Evolutionary conservation across 2,797 vertebrate species (phyloP).

Genomic region (Leptatherina wallacei): DNA sequence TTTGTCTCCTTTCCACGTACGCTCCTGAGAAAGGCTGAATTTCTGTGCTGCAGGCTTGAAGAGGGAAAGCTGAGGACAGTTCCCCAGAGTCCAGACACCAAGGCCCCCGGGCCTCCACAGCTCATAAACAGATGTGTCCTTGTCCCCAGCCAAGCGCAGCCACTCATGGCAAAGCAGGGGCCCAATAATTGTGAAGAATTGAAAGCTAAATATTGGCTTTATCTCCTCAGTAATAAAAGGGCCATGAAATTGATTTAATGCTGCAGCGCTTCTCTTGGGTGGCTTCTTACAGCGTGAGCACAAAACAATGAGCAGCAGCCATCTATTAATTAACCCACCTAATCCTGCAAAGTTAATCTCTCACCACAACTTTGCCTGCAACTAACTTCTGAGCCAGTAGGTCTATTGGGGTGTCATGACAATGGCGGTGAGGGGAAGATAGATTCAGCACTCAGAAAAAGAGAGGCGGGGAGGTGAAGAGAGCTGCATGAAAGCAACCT

Average conservation of each 20-base stretch:
- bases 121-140: constrained; percentile 85
- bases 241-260: constrained; percentile 93
- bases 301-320: constrained; percentile 87
- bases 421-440: constrained; percentile 74
- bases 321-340: constrained; percentile 90
- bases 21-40: constrained; percentile 51
- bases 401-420: constrained; percentile 80
- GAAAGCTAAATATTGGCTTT: constrained; percentile 87
- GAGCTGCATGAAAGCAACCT: constrained; percentile 47
- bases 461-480: constrained; percentile 46
- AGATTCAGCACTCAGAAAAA: constrained; percentile 73
- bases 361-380: constrained; percentile 83
- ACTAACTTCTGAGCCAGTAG: constrained; percentile 82
- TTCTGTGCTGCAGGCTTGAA: constrained; percentile 58
- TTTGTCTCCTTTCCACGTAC: constrained; percentile 46
- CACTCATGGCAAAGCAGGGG: constrained; percentile 82
- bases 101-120: constrained; percentile 74
- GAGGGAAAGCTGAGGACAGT: constrained; percentile 74
- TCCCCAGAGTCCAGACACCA: constrained; percentile 78
- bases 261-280: constrained; percentile 87
- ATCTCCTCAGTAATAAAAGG: constrained; percentile 88
- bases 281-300: constrained; percentile 81
- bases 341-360: constrained; percentile 88
- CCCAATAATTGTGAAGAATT: constrained; percentile 86
- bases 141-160: constrained; percentile 82